Percentiles rank a stretch among this genome's conserved stretches.
Evolutionary conservation across 2,888 invertebrate genomes (phyloP).

Genomic region (Drosophila anomalata): DNA sequence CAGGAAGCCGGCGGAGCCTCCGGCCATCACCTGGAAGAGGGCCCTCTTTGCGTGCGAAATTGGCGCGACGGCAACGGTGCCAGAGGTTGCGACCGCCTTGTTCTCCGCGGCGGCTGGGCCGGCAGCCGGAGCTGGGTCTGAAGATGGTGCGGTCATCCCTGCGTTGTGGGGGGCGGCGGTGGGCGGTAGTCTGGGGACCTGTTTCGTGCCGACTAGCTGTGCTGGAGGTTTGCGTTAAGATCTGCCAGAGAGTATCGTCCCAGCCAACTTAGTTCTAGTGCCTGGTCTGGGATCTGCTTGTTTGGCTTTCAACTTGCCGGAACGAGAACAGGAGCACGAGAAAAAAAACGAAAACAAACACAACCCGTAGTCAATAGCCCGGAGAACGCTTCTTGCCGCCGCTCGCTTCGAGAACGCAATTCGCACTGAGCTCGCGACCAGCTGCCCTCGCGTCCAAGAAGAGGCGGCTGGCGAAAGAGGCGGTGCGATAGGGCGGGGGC

Average conservation of each 20-base stretch:
- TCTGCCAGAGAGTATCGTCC: background rate
- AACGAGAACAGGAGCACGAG: background rate
- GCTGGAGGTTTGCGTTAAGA: background rate
- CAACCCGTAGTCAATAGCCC: background rate
- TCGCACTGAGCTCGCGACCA: slow-evolving; percentile 62
- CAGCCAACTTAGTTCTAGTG: background rate
- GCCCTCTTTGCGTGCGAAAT: slow-evolving; percentile 77
- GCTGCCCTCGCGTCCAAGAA: slow-evolving; percentile 13
- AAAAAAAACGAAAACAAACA: slow-evolving; percentile 5
- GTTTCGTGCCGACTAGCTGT: background rate
- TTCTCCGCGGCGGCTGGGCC: background rate
- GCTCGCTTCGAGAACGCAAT: slow-evolving; percentile 53
- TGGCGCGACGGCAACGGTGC: slow-evolving; percentile 28
- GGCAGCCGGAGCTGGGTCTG: background rate
- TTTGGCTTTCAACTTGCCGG: background rate
- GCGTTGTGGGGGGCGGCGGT: background rate
- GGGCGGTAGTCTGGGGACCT: background rate
- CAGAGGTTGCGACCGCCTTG: background rate
- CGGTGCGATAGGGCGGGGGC: slow-evolving; percentile 6
- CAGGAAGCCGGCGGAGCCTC: slow-evolving; percentile 96
- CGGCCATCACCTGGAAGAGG: slow-evolving; percentile 85
- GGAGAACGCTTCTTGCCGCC: slow-evolving; percentile 38
- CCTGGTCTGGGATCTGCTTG: background rate
- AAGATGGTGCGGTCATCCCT: background rate
- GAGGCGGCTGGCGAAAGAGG: background rate